Conservation (phyloP, 2,888 invertebrate species). For the Pycnomerus fuliginosus region DNA sequence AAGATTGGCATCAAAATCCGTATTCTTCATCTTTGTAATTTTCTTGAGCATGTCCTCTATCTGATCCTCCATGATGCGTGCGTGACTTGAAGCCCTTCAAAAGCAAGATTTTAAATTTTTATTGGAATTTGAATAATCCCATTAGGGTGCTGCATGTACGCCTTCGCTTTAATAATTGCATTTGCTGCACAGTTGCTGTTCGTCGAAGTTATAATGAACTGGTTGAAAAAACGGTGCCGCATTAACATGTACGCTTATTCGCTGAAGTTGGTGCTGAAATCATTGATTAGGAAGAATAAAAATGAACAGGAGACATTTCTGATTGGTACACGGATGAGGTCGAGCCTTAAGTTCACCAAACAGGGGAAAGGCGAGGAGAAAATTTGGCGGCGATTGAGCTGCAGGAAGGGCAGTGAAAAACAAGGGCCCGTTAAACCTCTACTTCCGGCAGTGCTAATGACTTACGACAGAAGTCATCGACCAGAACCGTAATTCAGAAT, state of each 20-base stretch:
- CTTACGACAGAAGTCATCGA: conserved; percentile 38
- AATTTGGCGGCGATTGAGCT: conserved; percentile 37
- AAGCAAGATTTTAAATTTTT: conserved; percentile 17
- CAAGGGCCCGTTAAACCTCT: conserved; percentile 37
- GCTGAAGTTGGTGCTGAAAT: conserved; percentile 27
- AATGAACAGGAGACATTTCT: conserved; percentile 21
- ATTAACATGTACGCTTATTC: conserved; percentile 30
- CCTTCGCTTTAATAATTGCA: conserved; percentile 15
- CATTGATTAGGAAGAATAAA: conserved; percentile 24
- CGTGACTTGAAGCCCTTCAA: conserved; percentile 21
- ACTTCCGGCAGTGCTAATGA: conserved; percentile 39
- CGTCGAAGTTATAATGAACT: no score
- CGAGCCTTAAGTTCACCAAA: conserved; percentile 7
- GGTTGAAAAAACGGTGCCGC: conserved; percentile 35
- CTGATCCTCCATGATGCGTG: no score
- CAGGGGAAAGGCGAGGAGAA: conserved; percentile 16
- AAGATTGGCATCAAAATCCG: no score
- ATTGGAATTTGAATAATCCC: conserved; percentile 23
- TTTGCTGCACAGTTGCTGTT: no score
- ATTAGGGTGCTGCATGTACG: conserved; percentile 19
- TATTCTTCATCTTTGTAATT: no score
- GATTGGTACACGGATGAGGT: conserved; percentile 11
- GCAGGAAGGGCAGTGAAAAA: conserved; percentile 32
- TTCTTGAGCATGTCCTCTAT: no score
- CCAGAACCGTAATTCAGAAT: background rate